Conservation (phyloP, 2,797 vertebrate genomes). For the Onychomys torridus region DNA sequence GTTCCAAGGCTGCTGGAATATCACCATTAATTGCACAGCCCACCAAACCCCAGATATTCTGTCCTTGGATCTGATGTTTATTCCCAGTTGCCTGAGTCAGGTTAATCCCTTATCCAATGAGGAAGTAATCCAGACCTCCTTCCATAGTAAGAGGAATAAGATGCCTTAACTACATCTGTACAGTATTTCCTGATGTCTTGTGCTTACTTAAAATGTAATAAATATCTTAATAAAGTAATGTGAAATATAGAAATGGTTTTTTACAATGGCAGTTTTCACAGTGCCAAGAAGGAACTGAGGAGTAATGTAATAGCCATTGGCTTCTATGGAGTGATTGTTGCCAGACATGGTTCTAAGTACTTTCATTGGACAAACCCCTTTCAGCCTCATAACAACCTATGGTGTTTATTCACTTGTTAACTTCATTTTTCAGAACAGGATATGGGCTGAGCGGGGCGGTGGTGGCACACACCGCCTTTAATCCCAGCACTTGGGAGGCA, state of each 20-base stretch:
- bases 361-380: not conserved
- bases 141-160: not conserved
- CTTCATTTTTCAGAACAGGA: not conserved
- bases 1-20: not conserved
- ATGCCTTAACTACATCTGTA: not conserved
- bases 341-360: not conserved
- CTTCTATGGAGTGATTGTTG: not conserved
- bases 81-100: not conserved
- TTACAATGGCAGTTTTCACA: not conserved
- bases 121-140: not conserved
- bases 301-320: not conserved
- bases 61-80: not conserved
- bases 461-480: too few species aligned
- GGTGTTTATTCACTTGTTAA: not conserved
- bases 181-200: not conserved
- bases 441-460: too few species aligned
- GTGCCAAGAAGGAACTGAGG: not conserved
- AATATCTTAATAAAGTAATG: conserved; percentile 1
- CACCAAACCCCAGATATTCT: not conserved
- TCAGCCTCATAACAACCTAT: not conserved
- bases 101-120: not conserved
- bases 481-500: too few species aligned
- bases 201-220: conserved; percentile 37
- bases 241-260: not conserved
- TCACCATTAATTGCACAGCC: too few species aligned